Percentiles rank a stretch among this genome's conserved stretches.
Conservation (phyloP, 2,797 vertebrate genomes). For the Sorex maritimensis region DNA sequence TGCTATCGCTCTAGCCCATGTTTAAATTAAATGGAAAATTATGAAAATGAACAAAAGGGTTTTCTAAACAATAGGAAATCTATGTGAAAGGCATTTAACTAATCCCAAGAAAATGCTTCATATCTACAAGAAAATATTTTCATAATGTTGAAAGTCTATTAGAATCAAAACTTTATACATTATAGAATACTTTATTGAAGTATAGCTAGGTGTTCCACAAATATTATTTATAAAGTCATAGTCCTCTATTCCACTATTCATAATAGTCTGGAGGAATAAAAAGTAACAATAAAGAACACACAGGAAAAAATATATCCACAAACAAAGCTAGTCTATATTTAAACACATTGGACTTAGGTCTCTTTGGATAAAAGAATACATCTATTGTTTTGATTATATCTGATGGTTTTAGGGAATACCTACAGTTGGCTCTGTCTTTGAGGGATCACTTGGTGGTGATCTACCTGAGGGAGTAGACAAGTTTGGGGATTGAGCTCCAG, state of each 20-base stretch:
- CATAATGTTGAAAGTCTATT: slow-evolving; percentile 42
- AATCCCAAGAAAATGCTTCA: not conserved
- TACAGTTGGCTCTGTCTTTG: too few species aligned
- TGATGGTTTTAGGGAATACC: not conserved
- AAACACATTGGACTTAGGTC: not conserved
- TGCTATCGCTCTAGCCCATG: not conserved
- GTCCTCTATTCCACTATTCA: not conserved
- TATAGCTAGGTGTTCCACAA: not conserved
- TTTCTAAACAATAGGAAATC: slow-evolving; percentile 16
- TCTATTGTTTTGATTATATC: too few species aligned
- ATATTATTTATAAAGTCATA: not conserved
- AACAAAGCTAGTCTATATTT: not conserved
- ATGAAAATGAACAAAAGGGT: not conserved
- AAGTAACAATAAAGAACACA: not conserved
- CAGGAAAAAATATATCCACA: not conserved
- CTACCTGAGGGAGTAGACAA: too few species aligned
- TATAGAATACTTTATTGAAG: not conserved
- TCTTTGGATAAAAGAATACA: slow-evolving; percentile 24
- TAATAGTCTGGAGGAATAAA: not conserved
- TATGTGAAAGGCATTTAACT: slow-evolving; percentile 4
- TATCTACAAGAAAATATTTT: not conserved
- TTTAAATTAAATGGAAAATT: slow-evolving; percentile 16
- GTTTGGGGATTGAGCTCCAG: too few species aligned
- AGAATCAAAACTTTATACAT: not conserved
- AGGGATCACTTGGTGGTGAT: too few species aligned